Evolutionary conservation across 2,113 vertebrate species (phyloP), one percentile per base, ranked within the genome.

Genomic region (Tapirus terrestris): DNA sequence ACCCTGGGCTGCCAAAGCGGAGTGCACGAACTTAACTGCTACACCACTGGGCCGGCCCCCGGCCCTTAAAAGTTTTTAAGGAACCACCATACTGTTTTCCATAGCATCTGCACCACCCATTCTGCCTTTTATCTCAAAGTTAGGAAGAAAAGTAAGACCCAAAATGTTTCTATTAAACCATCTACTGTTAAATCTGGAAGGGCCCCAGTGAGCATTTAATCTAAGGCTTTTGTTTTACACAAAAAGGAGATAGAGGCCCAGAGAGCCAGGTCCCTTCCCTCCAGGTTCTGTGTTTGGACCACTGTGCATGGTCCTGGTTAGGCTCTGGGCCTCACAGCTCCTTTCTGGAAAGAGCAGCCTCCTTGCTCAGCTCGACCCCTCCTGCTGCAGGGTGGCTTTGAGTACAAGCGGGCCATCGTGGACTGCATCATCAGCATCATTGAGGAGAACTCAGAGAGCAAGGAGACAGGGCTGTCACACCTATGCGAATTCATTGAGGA

Each of bases 341-440:
- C 9, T 27, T 80, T 94, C 13, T 6, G 51, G 48, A 79, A 51
- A 31, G 23, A 73, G 73, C 65, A 14, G 39, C 60, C 21, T 89
- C 17, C 72, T 45, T 0, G 36, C 89, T 89, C 58, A 98, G 94
- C 84, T 25, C 18, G 85, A 89, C 65, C 31, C 48, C 4, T 96
- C 58, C 43, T 3, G 25, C 94, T 80, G 45, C 95, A 99, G 99
- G 99, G 99, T 0, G 99, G 99, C 88, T 99, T 99, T 94, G 99
- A 99, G 53, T 99, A 99, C 75, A 99, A 99, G 91, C 98, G 99
- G 5, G 99, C 99, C 93, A 99, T 99, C 0, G 99, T 99, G 87
- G 99, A 99, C 96, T 99, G 99, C 96, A 99, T 99, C 97, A 99
- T 99, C 97, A 98, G 99, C 97, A 99, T 99, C 97, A 99, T 99